phyloP scores from a whole-genome alignment of 30 jellyfish, hydroid and myxozoan genomes.

The Pelagia noctiluca region DNA sequence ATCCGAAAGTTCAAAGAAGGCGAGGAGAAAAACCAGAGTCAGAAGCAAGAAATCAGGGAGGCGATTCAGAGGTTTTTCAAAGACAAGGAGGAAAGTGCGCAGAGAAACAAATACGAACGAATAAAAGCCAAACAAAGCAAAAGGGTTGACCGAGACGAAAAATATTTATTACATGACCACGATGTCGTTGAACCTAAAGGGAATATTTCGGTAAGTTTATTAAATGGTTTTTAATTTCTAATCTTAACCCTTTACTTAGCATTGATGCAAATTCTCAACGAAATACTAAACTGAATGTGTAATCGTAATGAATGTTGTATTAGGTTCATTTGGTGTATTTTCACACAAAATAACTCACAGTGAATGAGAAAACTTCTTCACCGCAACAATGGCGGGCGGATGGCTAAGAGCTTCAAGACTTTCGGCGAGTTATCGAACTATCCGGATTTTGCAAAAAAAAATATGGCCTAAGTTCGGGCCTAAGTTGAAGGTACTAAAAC shows the following conservation, averaged over 20 bases:
- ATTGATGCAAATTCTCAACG: not conserved
- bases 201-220: constrained; percentile 19
- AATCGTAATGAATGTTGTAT: not conserved
- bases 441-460: too few species aligned
- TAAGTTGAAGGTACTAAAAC: too few species aligned
- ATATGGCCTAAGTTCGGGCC: too few species aligned
- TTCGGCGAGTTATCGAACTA: too few species aligned
- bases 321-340: not conserved
- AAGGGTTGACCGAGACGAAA: constrained; percentile 5
- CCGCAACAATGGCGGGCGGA: not conserved
- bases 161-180: constrained; percentile 10
- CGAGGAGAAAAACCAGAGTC: constrained; percentile 31
- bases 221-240: too few species aligned
- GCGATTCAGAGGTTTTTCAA: constrained; percentile 11
- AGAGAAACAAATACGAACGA: constrained; percentile 55
- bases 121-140: constrained; percentile 43
- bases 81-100: constrained; percentile 67
- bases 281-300: too few species aligned
- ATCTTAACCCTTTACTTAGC: not conserved
- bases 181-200: constrained; percentile 20
- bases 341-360: too few species aligned
- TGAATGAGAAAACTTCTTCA: not conserved
- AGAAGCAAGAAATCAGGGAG: constrained; percentile 39
- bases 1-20: constrained; percentile 43
- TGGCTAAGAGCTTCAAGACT: too few species aligned